Percentiles rank a stretch among this genome's conserved stretches.
Conservation (phyloP, 2,888 invertebrate species). For the Polylopha cassiicola region DNA sequence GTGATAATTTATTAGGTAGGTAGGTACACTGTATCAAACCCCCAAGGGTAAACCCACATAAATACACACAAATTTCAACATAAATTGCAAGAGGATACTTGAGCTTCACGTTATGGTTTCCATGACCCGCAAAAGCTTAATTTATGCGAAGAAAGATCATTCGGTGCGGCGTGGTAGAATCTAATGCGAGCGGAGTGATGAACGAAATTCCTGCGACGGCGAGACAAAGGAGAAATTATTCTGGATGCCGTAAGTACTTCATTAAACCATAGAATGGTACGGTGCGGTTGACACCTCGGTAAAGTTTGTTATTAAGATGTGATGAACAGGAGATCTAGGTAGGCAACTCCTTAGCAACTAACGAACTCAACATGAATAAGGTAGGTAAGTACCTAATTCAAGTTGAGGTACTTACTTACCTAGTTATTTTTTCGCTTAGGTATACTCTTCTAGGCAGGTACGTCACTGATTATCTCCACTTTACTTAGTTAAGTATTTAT, state of each 20-base stretch:
- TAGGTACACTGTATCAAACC: too few species aligned
- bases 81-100: conserved; percentile 25
- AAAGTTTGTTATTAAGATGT: too few species aligned
- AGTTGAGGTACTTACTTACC: too few species aligned
- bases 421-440: too few species aligned
- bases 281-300: conserved; percentile 28
- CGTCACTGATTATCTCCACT: too few species aligned
- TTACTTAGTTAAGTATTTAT: too few species aligned
- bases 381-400: too few species aligned
- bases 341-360: too few species aligned
- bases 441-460: too few species aligned
- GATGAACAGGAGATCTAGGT: too few species aligned
- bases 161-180: conserved; percentile 23
- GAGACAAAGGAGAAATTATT: conserved; percentile 42
- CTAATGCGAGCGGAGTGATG: conserved; percentile 35
- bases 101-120: conserved; percentile 27
- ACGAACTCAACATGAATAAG: too few species aligned
- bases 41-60: conserved; percentile 5
- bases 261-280: conserved; percentile 32
- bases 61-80: conserved; percentile 7
- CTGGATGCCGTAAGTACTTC: conserved; percentile 41
- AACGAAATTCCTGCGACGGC: conserved; percentile 39
- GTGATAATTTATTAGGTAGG: conserved; percentile 6
- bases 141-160: conserved; percentile 42
- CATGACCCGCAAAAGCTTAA: conserved; percentile 42